Conservation (phyloP, 2,113 vertebrate species). For the Saguinus imperator region DNA sequence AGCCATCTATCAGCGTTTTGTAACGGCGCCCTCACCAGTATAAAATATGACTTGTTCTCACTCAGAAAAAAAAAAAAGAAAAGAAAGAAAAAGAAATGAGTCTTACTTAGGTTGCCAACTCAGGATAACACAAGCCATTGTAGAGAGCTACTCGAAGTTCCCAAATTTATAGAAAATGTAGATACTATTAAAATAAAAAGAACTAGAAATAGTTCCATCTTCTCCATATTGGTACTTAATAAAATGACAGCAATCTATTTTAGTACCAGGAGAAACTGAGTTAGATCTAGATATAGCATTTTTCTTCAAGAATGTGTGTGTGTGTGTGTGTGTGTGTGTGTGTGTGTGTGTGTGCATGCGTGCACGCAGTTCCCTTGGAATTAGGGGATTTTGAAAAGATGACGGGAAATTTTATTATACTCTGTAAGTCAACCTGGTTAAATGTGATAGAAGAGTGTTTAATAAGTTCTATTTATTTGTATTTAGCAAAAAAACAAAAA, state of each 20-base stretch:
- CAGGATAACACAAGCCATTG: neutral
- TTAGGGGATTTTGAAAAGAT: neutral
- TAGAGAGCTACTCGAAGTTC: neutral
- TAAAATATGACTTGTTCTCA: conserved; percentile 51
- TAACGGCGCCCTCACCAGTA: conserved; percentile 40
- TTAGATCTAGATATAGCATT: neutral
- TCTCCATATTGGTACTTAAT: neutral
- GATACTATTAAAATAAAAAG: neutral
- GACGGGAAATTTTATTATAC: neutral
- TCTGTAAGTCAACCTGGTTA: neutral
- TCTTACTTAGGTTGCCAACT: conserved; percentile 1
- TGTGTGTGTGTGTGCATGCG: no score
- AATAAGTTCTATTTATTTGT: neutral
- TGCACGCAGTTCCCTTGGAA: neutral
- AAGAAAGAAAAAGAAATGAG: neutral
- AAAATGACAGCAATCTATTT: neutral
- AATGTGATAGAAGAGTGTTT: neutral
- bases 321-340: no score
- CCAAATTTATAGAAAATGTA: conserved; percentile 6
- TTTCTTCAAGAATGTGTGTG: neutral
- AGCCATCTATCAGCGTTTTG: conserved; percentile 45
- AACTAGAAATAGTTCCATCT: neutral
- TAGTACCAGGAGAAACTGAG: neutral
- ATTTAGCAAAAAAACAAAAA: neutral
- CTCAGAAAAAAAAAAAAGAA: neutral